Base-by-base conservation (phyloP, 2,797 vertebrate genomes). In the Lithobates sylvaticus region DNA sequence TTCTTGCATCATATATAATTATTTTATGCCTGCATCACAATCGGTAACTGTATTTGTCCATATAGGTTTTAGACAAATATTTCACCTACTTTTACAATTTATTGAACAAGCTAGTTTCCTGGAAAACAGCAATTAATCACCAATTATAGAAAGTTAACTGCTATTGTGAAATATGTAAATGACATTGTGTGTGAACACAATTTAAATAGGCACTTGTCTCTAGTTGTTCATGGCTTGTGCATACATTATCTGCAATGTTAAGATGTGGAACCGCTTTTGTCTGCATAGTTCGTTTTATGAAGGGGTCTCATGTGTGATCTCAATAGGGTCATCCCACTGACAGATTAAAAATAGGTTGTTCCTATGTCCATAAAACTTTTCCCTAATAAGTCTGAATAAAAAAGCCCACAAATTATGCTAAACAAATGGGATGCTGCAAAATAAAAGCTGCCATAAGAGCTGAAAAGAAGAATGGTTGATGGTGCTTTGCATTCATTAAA, bases 301-400 rank as follows among this genome's bases (percentile, higher is more conserved):
- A 83, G 68, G 80, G 79, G 85, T 36, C 84, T 79, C 85, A 83
- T 86, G 76, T 86, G 85, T 54, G 64, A 21, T 72, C 69, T 82
- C 44, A 86, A 83, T 44, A 78, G 79, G 85, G 69, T 77, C 78
- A 77, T 77, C 36, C 58, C 39, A 44, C 74, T 77, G 76, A 71
- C 42, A 36, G 79, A 82, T 83, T 86, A 77, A 86, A 86, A 86
- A 32, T 54, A 44, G 74, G 79, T 32, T 61, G 68, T 47, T 85
- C 50, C 69, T 74, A 83, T 86, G 75, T 44, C 85, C 73, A 76
- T 86, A 86, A 85, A 85, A 74, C 36, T 75, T 81, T 86, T 75
- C 47, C 26, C 84, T 58, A 54, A 82, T 86, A 86, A 83, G 77
- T 83, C 85, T 86, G 50, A 74, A 86, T 76, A 86, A 86, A 86